A percentile compares a stretch with the other conserved stretches of the same genome.
phyloP scores from a whole-genome alignment of 2,797 vertebrate genomes.

The Borostomias antarcticus region DNA sequence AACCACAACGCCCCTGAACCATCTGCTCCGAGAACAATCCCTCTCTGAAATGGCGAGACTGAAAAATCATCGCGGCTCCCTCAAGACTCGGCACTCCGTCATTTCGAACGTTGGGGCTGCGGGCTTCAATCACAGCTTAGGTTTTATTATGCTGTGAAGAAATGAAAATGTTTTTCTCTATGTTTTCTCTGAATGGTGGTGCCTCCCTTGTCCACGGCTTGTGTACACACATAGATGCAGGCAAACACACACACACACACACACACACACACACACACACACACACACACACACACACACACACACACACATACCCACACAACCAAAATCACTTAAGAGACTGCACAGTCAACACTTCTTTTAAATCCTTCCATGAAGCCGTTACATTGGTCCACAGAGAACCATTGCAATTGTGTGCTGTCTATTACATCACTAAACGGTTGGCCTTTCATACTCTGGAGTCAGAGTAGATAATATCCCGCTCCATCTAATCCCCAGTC shows the following conservation, averaged over 20 bases:
- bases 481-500: background rate
- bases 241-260: background rate
- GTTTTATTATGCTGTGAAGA: background rate
- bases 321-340: background rate
- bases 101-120: too few species aligned
- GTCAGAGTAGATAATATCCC: background rate
- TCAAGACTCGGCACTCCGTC: too few species aligned
- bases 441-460: background rate
- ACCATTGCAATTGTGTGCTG: background rate
- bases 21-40: too few species aligned
- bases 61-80: too few species aligned
- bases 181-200: background rate
- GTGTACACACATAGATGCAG: background rate
- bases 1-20: too few species aligned
- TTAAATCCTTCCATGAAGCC: background rate
- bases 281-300: constrained; percentile 4
- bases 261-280: constrained; percentile 6
- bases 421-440: background rate
- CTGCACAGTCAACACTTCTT: background rate
- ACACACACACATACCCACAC: background rate
- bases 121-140: too few species aligned
- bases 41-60: too few species aligned
- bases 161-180: background rate
- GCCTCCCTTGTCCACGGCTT: background rate
- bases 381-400: background rate